These are phyloP conservation scores for Erpetoichthys calabaricus DNA, from an alignment of 2,797 vertebrate species.

Conservation along the genomic window DNA sequence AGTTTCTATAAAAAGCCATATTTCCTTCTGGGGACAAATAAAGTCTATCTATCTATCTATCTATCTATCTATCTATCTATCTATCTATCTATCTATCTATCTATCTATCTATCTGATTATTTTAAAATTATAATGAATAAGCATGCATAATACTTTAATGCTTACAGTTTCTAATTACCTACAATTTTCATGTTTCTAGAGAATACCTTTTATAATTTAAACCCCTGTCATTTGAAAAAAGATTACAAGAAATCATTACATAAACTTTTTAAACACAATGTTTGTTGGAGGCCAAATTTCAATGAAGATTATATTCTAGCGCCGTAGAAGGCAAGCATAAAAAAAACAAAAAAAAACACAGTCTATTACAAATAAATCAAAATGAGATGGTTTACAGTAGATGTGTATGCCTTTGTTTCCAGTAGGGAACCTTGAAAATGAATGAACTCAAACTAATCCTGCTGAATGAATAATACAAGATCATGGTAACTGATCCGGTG, in stretches of 20 bases:
- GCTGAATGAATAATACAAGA: constrained; percentile 21
- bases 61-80: constrained; percentile 4
- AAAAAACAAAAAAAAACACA: constrained; percentile 13
- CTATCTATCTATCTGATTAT: background rate
- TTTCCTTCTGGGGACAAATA: no score
- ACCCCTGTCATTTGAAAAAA: constrained; percentile 13
- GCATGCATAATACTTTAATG: background rate
- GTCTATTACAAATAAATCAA: constrained; percentile 18
- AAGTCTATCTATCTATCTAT: constrained; percentile 1
- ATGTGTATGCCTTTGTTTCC: constrained; percentile 15
- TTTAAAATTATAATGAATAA: background rate
- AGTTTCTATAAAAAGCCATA: no score
- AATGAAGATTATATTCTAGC: constrained; percentile 16
- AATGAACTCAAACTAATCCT: constrained; percentile 19
- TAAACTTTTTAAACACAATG: constrained; percentile 5
- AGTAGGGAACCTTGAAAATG: constrained; percentile 18
- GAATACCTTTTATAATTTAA: constrained; percentile 5
- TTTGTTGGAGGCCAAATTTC: constrained; percentile 14
- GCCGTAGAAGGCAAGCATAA: constrained; percentile 11
- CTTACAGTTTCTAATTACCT: no score
- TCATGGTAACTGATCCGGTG: constrained; percentile 15
- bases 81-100: constrained; percentile 1
- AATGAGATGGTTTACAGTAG: constrained; percentile 14
- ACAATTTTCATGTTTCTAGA: no score
- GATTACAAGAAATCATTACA: constrained; percentile 16